Base-by-base conservation (phyloP, 2,797 vertebrate genomes). In the Pyrocephalus nanus region DNA sequence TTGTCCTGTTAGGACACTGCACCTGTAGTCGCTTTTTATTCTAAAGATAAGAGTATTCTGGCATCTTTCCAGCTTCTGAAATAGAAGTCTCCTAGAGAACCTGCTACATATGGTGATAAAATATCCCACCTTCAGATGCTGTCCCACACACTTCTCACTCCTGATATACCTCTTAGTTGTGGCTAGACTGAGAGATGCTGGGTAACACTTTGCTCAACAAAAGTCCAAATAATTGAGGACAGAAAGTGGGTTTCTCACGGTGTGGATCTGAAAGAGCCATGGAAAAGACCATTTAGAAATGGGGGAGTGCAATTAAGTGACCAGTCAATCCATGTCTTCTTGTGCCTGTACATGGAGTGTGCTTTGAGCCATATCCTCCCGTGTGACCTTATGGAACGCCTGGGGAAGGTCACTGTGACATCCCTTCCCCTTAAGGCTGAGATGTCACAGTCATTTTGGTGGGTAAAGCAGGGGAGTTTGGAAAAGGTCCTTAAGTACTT, bases 321-420 rank as follows among this genome's bases (percentile, higher is more conserved):
- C 23, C 29, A 19, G 47, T 27, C 34, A 47, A 7, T 4, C 29
- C 12, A 16, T 38, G 21, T 69, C n/a, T 62, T 47, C 42, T 42
- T 30, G 13, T 36, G 25, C 57, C 60, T 23, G 47, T 9, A 7
- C 2, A 0, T 1, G 4, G 21, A 13, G 51, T 0, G 15, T 34
- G 58, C 74, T 86, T 43, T 27, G 54, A 43, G 30, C 43, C 6
- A 17, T 3, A 10, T 61, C 27, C 15, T 58, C 30, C 25, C 12
- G n/a, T 6, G 2, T 34, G 23, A 50, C 60, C 36, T 18, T 19
- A 15, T 4, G 55, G 75, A 71, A 26, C 27, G 42, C 50, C 11
- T 38, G 38, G 53, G 45, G 38, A 53, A 55, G 26, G 74, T 40
- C 3, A 8, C 25, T 53, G 40, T 53, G 73, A 72, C 73, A 72